Evolutionary conservation across 2,888 invertebrate species (phyloP).

Genomic region (Cyclophora punctaria): DNA sequence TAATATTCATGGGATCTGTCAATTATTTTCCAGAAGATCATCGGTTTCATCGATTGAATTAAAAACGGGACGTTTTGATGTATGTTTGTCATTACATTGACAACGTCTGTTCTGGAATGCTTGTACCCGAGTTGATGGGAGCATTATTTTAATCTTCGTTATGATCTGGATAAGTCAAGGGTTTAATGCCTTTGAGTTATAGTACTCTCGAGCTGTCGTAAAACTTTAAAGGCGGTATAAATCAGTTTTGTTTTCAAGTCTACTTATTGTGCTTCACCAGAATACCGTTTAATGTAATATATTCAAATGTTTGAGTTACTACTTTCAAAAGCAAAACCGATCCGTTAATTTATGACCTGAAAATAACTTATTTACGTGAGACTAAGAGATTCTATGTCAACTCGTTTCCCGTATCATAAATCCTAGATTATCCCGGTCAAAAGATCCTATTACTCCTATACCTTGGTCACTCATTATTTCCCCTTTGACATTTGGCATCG

Average conservation of each 20-base stretch:
- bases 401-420: constrained; percentile 38
- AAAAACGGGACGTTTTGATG: constrained; percentile 22
- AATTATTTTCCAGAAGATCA: constrained; percentile 33
- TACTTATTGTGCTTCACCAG: constrained; percentile 3
- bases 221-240: too few relatives aligned
- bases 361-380: constrained; percentile 20
- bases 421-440: constrained; percentile 28
- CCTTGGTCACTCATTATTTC: constrained; percentile 35
- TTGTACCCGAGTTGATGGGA: too few relatives aligned
- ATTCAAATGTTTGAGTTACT: too few relatives aligned
- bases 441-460: constrained; percentile 31
- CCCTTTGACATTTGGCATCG: constrained; percentile 37
- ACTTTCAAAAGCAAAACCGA: background rate
- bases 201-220: too few relatives aligned
- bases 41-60: constrained; percentile 21
- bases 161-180: too few relatives aligned
- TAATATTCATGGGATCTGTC: constrained; percentile 46
- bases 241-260: constrained; percentile 1
- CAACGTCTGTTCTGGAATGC: constrained; percentile 6
- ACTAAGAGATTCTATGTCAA: constrained; percentile 31
- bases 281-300: too few relatives aligned
- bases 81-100: constrained; percentile 21
- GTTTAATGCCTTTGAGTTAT: too few relatives aligned
- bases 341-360: constrained; percentile 13
- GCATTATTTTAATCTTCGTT: too few relatives aligned